A percentile compares a stretch with the other conserved stretches of the same genome.
These are phyloP conservation scores for Prunella fulvescens DNA, from an alignment of 2,113 vertebrate genomes.

Conservation along the genomic window DNA sequence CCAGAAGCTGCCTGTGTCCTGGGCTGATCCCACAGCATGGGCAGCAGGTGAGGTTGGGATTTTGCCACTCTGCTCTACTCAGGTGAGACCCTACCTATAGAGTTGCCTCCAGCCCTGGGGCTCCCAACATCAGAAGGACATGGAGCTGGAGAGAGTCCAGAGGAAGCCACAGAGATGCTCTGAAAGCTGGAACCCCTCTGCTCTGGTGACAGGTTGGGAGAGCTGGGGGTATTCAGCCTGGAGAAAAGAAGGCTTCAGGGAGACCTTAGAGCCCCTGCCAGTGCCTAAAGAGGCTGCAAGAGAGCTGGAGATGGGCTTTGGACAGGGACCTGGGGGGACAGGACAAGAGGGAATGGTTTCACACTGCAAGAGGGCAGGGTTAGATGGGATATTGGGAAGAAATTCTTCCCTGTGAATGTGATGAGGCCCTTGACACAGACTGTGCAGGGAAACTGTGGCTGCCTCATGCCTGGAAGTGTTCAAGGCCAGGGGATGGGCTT, in stretches of 20 bases:
- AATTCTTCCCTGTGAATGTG: not conserved
- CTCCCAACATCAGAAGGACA: not conserved
- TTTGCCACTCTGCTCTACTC: not conserved
- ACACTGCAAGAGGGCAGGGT: not conserved
- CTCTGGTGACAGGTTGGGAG: not conserved
- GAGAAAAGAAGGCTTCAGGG: not conserved
- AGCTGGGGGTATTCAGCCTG: not conserved
- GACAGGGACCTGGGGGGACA: not conserved
- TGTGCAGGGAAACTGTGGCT: not conserved
- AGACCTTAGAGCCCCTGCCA: not conserved
- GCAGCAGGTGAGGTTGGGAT: not conserved
- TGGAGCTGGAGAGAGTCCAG: not conserved
- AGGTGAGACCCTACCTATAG: not conserved
- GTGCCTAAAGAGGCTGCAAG: not conserved
- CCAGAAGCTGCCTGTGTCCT: not conserved
- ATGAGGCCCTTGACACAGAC: not conserved
- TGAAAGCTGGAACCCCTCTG: not conserved
- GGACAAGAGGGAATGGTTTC: not conserved
- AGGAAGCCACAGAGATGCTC: accelerated
- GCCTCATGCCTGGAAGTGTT: not conserved
- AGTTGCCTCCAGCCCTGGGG: not conserved
- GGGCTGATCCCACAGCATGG: not conserved
- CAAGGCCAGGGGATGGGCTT: not conserved
- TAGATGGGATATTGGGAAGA: not conserved
- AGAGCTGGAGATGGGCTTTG: not conserved